Conservation (phyloP, 2,888 invertebrate genomes). For the Onthophagus sagittarius region DNA sequence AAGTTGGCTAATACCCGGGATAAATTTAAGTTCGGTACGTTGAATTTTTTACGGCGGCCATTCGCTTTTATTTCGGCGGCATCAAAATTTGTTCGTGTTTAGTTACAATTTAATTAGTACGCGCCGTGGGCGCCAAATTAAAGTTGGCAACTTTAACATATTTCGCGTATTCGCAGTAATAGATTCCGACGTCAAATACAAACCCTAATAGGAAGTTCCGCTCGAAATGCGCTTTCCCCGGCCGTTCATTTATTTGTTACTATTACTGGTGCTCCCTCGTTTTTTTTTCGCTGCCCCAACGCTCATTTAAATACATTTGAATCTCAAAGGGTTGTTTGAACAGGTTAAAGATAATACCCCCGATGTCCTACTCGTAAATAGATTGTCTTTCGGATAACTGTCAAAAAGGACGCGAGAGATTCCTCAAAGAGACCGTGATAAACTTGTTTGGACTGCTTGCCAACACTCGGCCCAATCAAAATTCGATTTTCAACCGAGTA, state of each 20-base stretch:
- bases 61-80: background rate
- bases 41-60: background rate
- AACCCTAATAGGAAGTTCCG: background rate
- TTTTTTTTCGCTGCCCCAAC: background rate
- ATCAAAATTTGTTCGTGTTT: background rate
- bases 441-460: background rate
- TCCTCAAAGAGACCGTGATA: background rate
- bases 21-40: background rate
- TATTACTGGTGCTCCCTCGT: background rate
- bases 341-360: background rate
- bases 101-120: background rate
- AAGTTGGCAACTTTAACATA: background rate
- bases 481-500: background rate
- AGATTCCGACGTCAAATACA: background rate
- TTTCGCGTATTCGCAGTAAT: background rate
- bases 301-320: background rate
- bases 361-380: background rate
- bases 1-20: slow-evolving; percentile 4
- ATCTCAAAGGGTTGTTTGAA: background rate
- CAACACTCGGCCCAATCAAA: background rate
- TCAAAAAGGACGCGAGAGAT: background rate
- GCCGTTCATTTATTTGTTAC: background rate
- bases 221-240: background rate
- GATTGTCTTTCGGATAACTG: background rate
- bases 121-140: background rate